Evolutionary conservation across 2,888 invertebrate genomes (phyloP), one percentile per base, ranked within the genome.

Genomic region (Heteromurus nitidus): DNA sequence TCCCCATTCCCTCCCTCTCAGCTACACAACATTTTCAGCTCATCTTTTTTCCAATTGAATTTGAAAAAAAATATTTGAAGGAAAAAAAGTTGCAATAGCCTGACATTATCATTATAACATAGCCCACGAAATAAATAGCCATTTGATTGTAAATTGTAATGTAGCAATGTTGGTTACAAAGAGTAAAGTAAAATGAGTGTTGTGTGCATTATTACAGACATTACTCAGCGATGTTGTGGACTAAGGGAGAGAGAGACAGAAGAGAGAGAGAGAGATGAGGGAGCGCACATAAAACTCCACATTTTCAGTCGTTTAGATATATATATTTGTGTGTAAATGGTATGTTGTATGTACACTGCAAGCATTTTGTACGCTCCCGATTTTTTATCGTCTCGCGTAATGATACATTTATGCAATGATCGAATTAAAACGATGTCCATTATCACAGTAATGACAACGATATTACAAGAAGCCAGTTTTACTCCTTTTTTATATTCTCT

Each of bases 321-420:
- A n/a, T n/a, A n/a, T n/a, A n/a, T n/a, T 7, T 64, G 11, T 64
- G 1, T 3, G 36, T 64, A 58, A n/a, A 58, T 70, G 70, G 47
- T 58, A 58, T 30, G 68, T 28, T 68, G 50, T 30, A 67, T 47
- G 60, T 60, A 60, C 60, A 67, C 47, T n/a, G 16, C 44, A 24
- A 30, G 24, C 44, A 70, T 68, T 68, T 68, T 50, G 50, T 58
- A 58, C 44, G 58, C 9, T 70, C 70, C 42, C 53, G 44, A 70
- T 67, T 55, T 70, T 70, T 70, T 58, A 70, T 70, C 58, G 70
- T 70, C 42, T 24, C 42, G 18, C 55, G 58, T 70, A 70, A 70
- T 70, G 70, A 70, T 70, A 70, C 70, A 70, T 70, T 70, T 70
- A 70, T 70, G 70, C 70, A 70, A 70, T 70, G 70, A 70, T 70